phyloP scores from a whole-genome alignment of 2,888 invertebrate genomes.

The Orthosia incerta region DNA sequence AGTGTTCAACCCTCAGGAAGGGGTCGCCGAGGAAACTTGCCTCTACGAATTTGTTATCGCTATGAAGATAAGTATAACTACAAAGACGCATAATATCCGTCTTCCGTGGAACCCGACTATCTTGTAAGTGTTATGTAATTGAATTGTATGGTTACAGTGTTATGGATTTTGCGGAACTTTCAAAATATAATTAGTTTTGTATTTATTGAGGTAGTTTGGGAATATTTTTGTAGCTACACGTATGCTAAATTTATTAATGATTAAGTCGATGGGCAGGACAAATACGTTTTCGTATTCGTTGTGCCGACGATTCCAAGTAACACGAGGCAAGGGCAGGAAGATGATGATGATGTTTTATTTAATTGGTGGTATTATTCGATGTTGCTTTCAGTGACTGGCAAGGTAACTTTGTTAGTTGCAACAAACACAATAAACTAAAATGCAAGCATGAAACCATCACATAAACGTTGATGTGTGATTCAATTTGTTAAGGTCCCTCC shows the following conservation, averaged over 20 bases:
- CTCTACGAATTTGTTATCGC: constrained; percentile 63
- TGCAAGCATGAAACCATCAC: constrained; percentile 27
- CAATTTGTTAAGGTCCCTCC: constrained; percentile 33
- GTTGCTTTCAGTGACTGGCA: neutral
- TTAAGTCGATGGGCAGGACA: too few species aligned
- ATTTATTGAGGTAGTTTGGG: constrained; percentile 5
- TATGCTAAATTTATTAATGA: too few species aligned
- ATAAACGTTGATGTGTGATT: constrained; percentile 47
- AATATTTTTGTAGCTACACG: neutral
- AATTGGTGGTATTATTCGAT: too few species aligned
- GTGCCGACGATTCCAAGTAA: too few species aligned
- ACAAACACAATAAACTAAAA: constrained; percentile 11
- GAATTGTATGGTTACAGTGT: constrained; percentile 44
- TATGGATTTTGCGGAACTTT: constrained; percentile 31
- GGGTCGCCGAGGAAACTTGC: constrained; percentile 66
- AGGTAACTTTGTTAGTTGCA: constrained; percentile 5
- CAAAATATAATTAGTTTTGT: constrained; percentile 30
- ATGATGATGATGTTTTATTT: too few species aligned
- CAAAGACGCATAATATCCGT: constrained; percentile 53
- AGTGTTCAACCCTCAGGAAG: constrained; percentile 64
- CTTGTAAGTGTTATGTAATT: constrained; percentile 63
- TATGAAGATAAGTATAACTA: constrained; percentile 62
- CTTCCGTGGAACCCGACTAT: constrained; percentile 45
- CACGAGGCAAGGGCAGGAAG: too few species aligned
- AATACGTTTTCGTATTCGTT: too few species aligned